phyloP scores from a whole-genome alignment of 2,888 invertebrate species.

The Digitonthophagus gazella region DNA sequence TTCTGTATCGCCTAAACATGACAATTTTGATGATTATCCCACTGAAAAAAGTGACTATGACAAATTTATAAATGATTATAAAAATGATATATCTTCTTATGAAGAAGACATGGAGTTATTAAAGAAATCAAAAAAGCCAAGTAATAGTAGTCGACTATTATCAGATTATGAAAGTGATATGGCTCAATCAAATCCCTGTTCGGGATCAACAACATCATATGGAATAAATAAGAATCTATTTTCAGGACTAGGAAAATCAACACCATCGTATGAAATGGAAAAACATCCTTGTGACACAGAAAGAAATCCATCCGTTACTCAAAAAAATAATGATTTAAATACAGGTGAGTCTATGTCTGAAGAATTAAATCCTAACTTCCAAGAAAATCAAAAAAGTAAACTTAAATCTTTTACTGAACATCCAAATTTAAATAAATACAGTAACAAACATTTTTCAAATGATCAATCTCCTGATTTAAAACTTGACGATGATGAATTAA shows the following conservation, averaged over 20 bases:
- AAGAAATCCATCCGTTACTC: background rate
- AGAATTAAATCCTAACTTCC: background rate
- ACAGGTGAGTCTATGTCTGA: background rate
- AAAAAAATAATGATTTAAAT: background rate
- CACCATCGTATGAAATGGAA: background rate
- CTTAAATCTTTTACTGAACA: background rate
- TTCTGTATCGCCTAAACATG: background rate
- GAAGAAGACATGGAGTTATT: background rate
- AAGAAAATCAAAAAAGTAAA: background rate
- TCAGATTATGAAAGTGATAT: background rate
- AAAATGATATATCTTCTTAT: background rate
- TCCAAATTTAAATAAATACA: background rate
- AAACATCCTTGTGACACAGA: background rate
- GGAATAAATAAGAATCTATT: too few relatives aligned
- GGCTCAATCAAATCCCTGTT: background rate
- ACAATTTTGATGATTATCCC: background rate
- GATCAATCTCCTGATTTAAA: background rate
- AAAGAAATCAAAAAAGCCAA: background rate
- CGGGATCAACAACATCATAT: background rate
- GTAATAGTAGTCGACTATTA: background rate
- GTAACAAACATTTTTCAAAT: background rate
- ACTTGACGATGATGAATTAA: background rate
- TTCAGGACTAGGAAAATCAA: too few relatives aligned
- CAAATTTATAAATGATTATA: background rate
- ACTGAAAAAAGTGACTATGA: background rate